These are phyloP conservation scores for Crotophaga sulcirostris DNA, from an alignment of 2,113 vertebrate species.

Conservation along the genomic window DNA sequence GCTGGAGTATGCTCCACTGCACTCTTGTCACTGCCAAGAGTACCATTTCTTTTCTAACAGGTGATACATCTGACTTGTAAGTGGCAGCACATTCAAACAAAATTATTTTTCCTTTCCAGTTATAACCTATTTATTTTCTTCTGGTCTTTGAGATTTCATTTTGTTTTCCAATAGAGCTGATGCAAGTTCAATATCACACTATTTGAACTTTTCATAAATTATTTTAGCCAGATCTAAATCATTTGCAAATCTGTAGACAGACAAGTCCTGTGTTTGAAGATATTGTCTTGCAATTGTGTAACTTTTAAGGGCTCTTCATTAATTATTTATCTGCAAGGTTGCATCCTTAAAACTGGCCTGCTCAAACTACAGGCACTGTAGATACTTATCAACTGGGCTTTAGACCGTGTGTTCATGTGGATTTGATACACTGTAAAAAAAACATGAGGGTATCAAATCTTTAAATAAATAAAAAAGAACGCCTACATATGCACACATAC, in stretches of 20 bases:
- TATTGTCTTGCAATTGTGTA: not conserved
- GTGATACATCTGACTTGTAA: not conserved
- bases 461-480: slow-evolving; percentile 42
- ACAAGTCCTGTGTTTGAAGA: not conserved
- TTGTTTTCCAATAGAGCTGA: not conserved
- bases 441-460: slow-evolving; percentile 54
- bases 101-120: not conserved
- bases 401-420: not conserved
- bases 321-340: slow-evolving; percentile 16
- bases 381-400: not conserved
- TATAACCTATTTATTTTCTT: not conserved
- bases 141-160: not conserved
- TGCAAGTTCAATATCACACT: slow-evolving; percentile 25
- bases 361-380: not conserved
- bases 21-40: not conserved
- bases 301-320: not conserved
- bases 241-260: not conserved
- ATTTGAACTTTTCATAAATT: not conserved
- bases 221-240: not conserved
- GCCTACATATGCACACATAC: not conserved
- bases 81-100: not conserved
- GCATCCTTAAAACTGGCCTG: not conserved
- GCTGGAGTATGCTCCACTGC: not conserved
- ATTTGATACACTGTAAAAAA: slow-evolving; percentile 52
- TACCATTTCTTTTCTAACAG: slow-evolving; percentile 8